Evolutionary conservation across 2,113 vertebrate genomes (phyloP).

Genomic region (Cercopithecus mona): DNA sequence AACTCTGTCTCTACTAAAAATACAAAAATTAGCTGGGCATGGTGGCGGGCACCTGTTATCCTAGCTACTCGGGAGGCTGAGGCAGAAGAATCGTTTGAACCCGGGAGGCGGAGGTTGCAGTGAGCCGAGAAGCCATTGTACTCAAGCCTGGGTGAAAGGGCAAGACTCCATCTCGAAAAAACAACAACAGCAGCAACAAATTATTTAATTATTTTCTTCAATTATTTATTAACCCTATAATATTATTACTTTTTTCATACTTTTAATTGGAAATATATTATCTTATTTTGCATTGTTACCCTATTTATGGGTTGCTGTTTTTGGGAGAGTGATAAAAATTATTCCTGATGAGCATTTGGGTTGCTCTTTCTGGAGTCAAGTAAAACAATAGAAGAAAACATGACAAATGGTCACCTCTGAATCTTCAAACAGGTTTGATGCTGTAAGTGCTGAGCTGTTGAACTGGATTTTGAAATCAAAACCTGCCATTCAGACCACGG

Average conservation of each 20-base stretch:
- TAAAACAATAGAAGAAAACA: conserved; percentile 23
- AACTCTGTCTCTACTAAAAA: too few species aligned
- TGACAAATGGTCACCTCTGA: conserved; percentile 53
- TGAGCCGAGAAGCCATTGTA: too few species aligned
- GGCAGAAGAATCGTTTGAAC: too few species aligned
- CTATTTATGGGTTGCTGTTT: not conserved
- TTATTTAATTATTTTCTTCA: not conserved
- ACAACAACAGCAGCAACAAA: too few species aligned
- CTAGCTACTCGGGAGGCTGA: too few species aligned
- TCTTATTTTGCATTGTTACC: not conserved
- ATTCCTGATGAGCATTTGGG: not conserved
- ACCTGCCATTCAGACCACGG: conserved; percentile 83
- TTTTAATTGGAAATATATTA: not conserved
- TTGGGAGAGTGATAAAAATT: not conserved
- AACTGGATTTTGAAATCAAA: conserved; percentile 90
- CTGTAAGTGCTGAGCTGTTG: conserved; percentile 86
- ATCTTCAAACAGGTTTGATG: conserved; percentile 89
- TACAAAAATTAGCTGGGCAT: too few species aligned
- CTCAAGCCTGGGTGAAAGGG: too few species aligned
- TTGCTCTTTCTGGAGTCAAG: not conserved
- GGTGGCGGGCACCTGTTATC: too few species aligned
- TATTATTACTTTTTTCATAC: not conserved
- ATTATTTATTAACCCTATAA: not conserved
- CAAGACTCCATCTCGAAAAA: too few species aligned
- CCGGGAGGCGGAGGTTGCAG: too few species aligned